Evolutionary conservation across 2,113 vertebrate genomes (phyloP), one percentile per base, ranked within the genome.

Genomic region (Tachycineta bicolor): DNA sequence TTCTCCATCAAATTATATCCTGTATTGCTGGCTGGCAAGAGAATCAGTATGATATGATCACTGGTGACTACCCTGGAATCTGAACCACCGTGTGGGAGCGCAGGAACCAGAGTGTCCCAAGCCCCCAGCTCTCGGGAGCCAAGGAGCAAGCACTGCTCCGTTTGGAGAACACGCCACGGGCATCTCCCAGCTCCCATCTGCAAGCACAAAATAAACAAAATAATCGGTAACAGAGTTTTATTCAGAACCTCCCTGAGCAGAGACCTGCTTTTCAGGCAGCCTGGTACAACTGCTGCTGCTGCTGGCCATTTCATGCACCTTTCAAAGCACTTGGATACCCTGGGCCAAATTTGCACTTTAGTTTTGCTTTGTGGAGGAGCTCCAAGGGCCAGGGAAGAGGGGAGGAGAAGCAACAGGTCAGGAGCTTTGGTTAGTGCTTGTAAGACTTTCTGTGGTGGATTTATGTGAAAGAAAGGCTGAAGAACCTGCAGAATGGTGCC

Each of bases 281-380:
- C 12, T 39, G 22, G 29, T 11, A 16, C 18, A 37, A 26, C 11
- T 22, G 23, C 2, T 52, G 64, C 14, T 81, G 49, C 33, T 79
- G 53, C 46, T 83, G 34, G 34, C 39, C 5, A 0, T 26, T 59
- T 31, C 29, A 10, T 7, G 25, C 0, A 0, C 12, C 31, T 58
- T 52, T 46, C 52, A 39, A 44, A 78, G 47, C 14, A 55, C 20
- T 6, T 53, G 58, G 21, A 19, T 15, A 41, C 10, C 8, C 33
- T 29, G 34, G 49, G 19, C 37, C 26, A 34, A 34, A 64, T 28
- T 3, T 34, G 11, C 29, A 15, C 21, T 60, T 59, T 14, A 10
- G 21, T 50, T 89, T 58, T 39, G 6, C 31, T 86, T 84, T 78
- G 65, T 24, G 47, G 37, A 19, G 71, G 21, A 31, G 15, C 23